A percentile compares a stretch with the other conserved stretches of the same genome.
These are phyloP conservation scores for Brachionus asplanchnoidis DNA, from an alignment of 1,140 invertebrate species.

Conservation along the genomic window DNA sequence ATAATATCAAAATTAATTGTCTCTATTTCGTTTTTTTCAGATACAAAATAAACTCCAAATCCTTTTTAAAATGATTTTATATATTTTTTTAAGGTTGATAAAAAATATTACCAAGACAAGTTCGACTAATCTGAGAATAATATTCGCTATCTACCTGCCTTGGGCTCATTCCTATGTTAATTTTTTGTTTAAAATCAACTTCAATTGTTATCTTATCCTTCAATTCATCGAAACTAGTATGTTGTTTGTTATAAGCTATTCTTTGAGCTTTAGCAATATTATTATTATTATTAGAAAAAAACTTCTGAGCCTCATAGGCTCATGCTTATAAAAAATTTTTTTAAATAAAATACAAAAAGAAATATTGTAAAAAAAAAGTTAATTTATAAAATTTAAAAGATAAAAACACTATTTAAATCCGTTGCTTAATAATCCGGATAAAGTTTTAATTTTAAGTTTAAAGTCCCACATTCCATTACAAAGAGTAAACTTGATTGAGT, in stretches of 20 bases:
- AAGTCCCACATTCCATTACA: too few relatives aligned
- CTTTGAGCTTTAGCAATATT: conserved; percentile 13
- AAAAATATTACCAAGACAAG: neutral
- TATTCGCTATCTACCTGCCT: conserved; percentile 3
- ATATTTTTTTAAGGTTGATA: neutral
- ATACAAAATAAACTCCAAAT: conserved; percentile 2
- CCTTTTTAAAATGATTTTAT: too few relatives aligned
- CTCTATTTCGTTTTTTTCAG: neutral
- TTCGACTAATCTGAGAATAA: neutral
- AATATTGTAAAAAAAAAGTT: too few relatives aligned
- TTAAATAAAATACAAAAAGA: too few relatives aligned
- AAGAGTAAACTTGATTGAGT: too few relatives aligned
- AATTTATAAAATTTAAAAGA: too few relatives aligned
- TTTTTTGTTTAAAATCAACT: conserved; percentile 31
- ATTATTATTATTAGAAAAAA: too few relatives aligned
- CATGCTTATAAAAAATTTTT: too few relatives aligned
- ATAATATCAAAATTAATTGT: conserved; percentile 15
- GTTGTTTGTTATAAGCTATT: neutral
- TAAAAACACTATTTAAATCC: too few relatives aligned
- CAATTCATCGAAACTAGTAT: neutral
- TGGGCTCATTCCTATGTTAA: neutral
- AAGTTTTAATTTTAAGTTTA: too few relatives aligned
- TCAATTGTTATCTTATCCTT: neutral
- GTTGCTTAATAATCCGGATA: too few relatives aligned
- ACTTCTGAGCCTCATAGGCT: too few relatives aligned